Percentiles rank a stretch among this genome's conserved stretches.
These are phyloP conservation scores for Melanophora roralis DNA, from an alignment of 2,888 invertebrate genomes.

Conservation along the genomic window DNA sequence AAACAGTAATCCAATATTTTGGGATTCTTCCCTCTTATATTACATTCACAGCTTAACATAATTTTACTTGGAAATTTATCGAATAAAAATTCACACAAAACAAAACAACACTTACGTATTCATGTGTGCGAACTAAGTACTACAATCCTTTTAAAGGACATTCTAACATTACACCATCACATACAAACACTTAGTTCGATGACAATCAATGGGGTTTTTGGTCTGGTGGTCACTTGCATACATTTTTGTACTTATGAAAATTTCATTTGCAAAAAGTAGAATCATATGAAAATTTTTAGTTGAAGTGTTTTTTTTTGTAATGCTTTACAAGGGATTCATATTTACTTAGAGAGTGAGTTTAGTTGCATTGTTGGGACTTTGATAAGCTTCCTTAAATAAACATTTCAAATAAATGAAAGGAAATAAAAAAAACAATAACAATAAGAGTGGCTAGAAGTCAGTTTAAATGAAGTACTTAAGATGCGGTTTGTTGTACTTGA, in stretches of 20 bases:
- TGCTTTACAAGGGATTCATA: constrained; percentile 76
- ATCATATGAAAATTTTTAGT: constrained; percentile 13
- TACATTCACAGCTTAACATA: constrained; percentile 1
- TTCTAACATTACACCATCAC: background rate
- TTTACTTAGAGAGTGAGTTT: constrained; percentile 52
- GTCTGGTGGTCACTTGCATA: constrained; percentile 71
- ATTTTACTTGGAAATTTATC: background rate
- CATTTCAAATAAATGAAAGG: constrained; percentile 69
- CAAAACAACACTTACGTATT: background rate
- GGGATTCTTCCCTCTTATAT: background rate
- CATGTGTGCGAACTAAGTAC: constrained; percentile 16
- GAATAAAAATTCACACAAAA: background rate
- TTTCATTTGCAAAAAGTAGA: constrained; percentile 24
- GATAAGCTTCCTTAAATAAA: constrained; percentile 67
- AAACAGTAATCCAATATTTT: background rate
- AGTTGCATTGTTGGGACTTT: constrained; percentile 24
- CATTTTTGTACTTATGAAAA: constrained; percentile 21
- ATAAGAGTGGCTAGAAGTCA: constrained; percentile 64
- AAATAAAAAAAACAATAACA: constrained; percentile 18
- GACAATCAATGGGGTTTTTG: constrained; percentile 76
- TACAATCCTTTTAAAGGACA: constrained; percentile 33
- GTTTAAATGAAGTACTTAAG: constrained; percentile 45
- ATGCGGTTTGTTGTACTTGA: constrained; percentile 33
- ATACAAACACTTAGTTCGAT: constrained; percentile 67
- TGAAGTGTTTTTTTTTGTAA: constrained; percentile 63